Percentiles rank a stretch among this genome's conserved stretches.
phyloP scores from a whole-genome alignment of 2,113 vertebrate genomes.

The Protobothrops mucrosquamatus region DNA sequence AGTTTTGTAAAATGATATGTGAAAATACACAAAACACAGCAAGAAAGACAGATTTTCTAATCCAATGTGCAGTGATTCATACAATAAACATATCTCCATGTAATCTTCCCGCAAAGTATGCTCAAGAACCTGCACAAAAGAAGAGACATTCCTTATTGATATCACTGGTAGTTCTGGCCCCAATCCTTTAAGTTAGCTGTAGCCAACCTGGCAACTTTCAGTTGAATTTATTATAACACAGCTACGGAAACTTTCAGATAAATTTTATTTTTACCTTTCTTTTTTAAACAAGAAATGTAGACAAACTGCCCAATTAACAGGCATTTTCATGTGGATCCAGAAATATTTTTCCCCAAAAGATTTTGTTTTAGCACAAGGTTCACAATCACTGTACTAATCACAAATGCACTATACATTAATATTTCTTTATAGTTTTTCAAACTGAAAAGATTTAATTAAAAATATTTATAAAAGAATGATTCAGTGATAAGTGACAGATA shows the following conservation, averaged over 20 bases:
- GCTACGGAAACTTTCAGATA: constrained; percentile 41
- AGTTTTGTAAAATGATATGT: background rate
- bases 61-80: background rate
- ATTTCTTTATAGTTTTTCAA: background rate
- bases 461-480: constrained; percentile 54
- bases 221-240: constrained; percentile 47
- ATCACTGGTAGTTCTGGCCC: background rate
- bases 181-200: background rate
- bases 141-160: background rate
- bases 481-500: background rate
- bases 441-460: constrained; percentile 30
- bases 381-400: constrained; percentile 51
- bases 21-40: background rate
- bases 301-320: constrained; percentile 50
- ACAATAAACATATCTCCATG: background rate
- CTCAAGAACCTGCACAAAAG: background rate
- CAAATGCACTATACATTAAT: constrained; percentile 48
- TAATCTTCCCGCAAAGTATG: background rate
- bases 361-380: constrained; percentile 51
- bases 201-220: background rate
- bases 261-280: constrained; percentile 57
- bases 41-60: background rate
- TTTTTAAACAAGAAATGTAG: background rate
- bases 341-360: constrained; percentile 54
- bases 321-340: constrained; percentile 65